phyloP scores from a whole-genome alignment of 2,888 invertebrate species.

The Leuctra nigra region DNA sequence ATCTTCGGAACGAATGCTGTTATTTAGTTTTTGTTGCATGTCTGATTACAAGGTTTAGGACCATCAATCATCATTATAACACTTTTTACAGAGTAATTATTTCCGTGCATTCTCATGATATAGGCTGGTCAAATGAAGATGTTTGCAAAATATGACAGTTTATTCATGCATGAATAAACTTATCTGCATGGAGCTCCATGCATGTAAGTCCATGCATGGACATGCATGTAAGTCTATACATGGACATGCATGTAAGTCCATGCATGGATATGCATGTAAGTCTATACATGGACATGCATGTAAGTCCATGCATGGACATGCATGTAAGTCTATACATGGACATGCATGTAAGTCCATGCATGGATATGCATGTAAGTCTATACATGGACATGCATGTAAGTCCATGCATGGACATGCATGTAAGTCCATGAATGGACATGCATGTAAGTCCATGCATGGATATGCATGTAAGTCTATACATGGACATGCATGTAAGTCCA shows the following conservation, averaged over 20 bases:
- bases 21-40: too few relatives aligned
- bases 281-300: neutral
- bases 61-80: too few relatives aligned
- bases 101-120: too few relatives aligned
- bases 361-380: neutral
- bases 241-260: neutral
- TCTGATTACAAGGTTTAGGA: too few relatives aligned
- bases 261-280: neutral
- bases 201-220: neutral
- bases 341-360: neutral
- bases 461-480: neutral
- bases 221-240: neutral
- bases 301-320: neutral
- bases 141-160: neutral
- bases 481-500: neutral
- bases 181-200: neutral
- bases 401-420: neutral
- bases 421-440: neutral
- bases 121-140: neutral
- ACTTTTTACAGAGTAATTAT: too few relatives aligned
- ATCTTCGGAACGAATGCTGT: too few relatives aligned
- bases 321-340: neutral
- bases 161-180: neutral
- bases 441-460: neutral
- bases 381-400: neutral